Evolutionary conservation across 2,797 vertebrate genomes (phyloP).

Genomic region (Bradypus variegatus): DNA sequence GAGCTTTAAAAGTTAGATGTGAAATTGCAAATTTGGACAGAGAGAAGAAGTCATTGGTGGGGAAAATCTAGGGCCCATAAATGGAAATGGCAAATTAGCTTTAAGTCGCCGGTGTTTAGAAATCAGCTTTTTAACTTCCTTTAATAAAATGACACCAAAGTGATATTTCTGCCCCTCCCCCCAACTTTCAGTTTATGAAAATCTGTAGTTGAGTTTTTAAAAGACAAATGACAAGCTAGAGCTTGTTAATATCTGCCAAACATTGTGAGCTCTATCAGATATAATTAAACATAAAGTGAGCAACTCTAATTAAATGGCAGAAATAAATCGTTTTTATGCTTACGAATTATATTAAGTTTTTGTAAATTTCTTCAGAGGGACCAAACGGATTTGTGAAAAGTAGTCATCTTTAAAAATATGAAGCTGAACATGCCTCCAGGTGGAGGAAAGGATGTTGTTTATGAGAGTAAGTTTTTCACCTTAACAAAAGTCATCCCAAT

Average conservation of each 20-base stretch:
- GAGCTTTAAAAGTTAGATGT: constrained; percentile 46
- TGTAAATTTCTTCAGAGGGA: neutral
- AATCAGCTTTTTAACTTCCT: constrained; percentile 47
- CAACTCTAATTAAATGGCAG: constrained; percentile 43
- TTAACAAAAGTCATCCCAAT: constrained; percentile 58
- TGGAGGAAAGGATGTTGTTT: constrained; percentile 19
- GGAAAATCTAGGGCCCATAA: constrained; percentile 20
- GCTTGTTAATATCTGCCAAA: constrained; percentile 38
- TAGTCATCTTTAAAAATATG: neutral
- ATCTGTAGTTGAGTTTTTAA: constrained; percentile 3
- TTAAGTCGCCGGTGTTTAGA: neutral
- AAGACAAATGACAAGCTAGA: constrained; percentile 48
- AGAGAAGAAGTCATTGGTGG: neutral
- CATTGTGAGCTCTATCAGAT: neutral
- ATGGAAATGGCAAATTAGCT: constrained; percentile 38
- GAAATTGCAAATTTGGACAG: constrained; percentile 15
- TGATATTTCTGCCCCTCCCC: too few species aligned
- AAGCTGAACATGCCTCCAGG: neutral
- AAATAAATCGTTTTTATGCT: constrained; percentile 39
- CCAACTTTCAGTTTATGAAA: constrained; percentile 12
- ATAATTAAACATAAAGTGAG: constrained; percentile 47
- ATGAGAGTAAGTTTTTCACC: constrained; percentile 40
- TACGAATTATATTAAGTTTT: constrained; percentile 38
- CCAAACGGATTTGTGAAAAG: constrained; percentile 3
- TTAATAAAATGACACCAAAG: constrained; percentile 36